Conservation (phyloP, 92 coral and sea anemone genomes). For the Porites lobata region DNA sequence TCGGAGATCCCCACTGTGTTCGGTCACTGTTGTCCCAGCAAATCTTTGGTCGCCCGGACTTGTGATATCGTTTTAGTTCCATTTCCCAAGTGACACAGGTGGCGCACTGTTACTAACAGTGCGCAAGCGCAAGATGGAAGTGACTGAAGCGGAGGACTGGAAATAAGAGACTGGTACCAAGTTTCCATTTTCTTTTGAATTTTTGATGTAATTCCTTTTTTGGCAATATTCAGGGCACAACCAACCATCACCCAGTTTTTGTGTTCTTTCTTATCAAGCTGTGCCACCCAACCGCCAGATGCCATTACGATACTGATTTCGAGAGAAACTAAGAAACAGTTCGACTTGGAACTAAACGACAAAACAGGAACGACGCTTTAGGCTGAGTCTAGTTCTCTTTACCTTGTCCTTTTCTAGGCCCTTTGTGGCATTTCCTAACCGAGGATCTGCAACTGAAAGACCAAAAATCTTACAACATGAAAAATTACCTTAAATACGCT, state of each 20-base stretch:
- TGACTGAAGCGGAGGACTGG: constrained; percentile 41
- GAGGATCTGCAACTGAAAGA: too few relatives aligned
- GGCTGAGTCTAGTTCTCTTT: too few relatives aligned
- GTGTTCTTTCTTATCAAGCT: constrained; percentile 67
- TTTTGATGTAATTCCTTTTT: constrained; percentile 67
- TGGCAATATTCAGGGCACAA: constrained; percentile 57
- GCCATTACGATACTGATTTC: neutral
- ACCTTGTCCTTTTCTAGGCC: too few relatives aligned
- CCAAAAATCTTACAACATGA: too few relatives aligned
- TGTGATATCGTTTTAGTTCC: constrained; percentile 58
- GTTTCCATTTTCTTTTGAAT: constrained; percentile 42
- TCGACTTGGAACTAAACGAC: too few relatives aligned
- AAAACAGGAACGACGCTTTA: too few relatives aligned
- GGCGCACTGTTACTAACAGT: neutral
- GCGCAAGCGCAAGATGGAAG: constrained; percentile 45
- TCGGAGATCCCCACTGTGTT: constrained; percentile 75
- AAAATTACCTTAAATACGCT: too few relatives aligned
- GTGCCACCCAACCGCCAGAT: constrained; percentile 8
- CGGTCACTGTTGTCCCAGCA: constrained; percentile 82
- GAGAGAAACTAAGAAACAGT: too few relatives aligned
- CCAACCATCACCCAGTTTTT: constrained; percentile 92
- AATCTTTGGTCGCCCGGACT: constrained; percentile 50
- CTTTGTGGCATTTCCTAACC: too few relatives aligned
- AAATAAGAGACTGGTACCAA: constrained; percentile 49
- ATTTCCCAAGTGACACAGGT: constrained; percentile 2